These are phyloP conservation scores for Prionace glauca DNA, from an alignment of 2,797 vertebrate species.

Conservation along the genomic window DNA sequence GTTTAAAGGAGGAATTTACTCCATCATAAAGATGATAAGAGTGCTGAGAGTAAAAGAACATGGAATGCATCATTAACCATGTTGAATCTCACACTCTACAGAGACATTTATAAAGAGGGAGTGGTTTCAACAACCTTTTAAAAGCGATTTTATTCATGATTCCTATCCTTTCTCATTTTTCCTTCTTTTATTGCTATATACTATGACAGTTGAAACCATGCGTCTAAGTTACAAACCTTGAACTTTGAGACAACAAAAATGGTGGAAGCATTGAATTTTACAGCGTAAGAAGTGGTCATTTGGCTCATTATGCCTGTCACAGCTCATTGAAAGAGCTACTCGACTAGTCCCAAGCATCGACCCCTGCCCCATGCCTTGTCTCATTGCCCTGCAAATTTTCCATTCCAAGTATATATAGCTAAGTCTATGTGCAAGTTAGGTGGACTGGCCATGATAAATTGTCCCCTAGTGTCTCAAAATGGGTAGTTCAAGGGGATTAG, in stretches of 20 bases:
- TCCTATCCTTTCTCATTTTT: background rate
- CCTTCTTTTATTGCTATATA: background rate
- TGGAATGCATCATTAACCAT: background rate
- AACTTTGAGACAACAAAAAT: background rate
- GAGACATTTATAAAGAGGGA: background rate
- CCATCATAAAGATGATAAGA: background rate
- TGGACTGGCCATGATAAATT: no score
- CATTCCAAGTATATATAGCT: no score
- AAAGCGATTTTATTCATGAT: background rate
- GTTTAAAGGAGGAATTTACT: background rate
- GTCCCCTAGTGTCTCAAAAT: no score
- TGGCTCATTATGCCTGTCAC: background rate
- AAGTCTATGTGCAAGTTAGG: no score
- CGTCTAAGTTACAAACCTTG: background rate
- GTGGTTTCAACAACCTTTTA: background rate
- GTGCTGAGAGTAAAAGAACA: background rate
- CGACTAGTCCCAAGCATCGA: background rate
- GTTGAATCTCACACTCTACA: background rate
- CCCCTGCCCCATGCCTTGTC: no score
- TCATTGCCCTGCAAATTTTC: no score
- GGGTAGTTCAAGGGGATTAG: no score
- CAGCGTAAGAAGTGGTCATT: background rate
- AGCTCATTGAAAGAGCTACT: background rate
- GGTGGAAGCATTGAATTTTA: background rate
- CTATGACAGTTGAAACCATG: background rate